phyloP scores from a whole-genome alignment of 1,140 invertebrate genomes.

The Drosophila leontia region DNA sequence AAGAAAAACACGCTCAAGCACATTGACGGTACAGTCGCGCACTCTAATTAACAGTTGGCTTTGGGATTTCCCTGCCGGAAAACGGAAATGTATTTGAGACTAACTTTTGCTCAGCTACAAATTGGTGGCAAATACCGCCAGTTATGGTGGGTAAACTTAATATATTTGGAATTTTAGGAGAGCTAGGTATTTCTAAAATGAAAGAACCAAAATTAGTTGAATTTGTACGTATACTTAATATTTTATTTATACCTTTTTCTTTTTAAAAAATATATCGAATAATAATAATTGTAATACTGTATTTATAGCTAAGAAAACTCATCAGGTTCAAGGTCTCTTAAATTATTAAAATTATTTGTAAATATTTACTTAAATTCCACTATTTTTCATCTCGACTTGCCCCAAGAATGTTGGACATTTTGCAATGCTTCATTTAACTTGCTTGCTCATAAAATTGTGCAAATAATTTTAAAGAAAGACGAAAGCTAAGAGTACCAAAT shows the following conservation, averaged over 20 bases:
- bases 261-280: too few species aligned
- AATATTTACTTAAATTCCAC: neutral
- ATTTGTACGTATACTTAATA: too few species aligned
- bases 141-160: neutral
- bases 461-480: constrained; percentile 47
- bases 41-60: constrained; percentile 60
- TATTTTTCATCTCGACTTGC: constrained; percentile 3
- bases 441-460: constrained; percentile 51
- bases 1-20: constrained; percentile 38
- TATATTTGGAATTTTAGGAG: too few species aligned
- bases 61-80: constrained; percentile 21
- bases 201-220: too few species aligned
- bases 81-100: constrained; percentile 15
- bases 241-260: too few species aligned
- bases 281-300: too few species aligned
- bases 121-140: neutral
- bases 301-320: too few species aligned
- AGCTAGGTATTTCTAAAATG: too few species aligned
- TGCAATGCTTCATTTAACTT: constrained; percentile 67
- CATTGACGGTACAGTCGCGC: constrained; percentile 36
- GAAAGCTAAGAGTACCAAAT: constrained; percentile 43
- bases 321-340: too few species aligned
- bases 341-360: too few species aligned
- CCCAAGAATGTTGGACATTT: constrained; percentile 8
- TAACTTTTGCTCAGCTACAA: constrained; percentile 13